A percentile compares a stretch with the other conserved stretches of the same genome.
phyloP scores from a whole-genome alignment of 2,888 invertebrate genomes.

The Balanococcus diminutus region DNA sequence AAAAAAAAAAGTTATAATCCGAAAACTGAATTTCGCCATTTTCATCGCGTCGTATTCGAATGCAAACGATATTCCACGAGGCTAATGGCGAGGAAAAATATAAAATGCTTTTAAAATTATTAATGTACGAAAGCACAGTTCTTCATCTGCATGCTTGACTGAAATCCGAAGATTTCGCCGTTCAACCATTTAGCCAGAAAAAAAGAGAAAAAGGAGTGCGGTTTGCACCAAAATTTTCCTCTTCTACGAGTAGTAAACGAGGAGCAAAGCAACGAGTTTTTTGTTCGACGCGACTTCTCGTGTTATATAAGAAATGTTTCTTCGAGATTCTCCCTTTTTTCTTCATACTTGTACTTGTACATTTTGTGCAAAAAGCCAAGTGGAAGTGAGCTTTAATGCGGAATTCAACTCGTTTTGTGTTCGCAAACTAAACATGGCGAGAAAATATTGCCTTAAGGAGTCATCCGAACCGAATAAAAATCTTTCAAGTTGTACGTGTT shows the following conservation, averaged over 20 bases:
- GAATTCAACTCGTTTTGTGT: background rate
- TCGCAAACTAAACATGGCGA: background rate
- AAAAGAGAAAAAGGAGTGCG: background rate
- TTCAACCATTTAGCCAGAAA: conserved; percentile 18
- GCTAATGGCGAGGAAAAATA: conserved; percentile 50
- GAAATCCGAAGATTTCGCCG: conserved; percentile 9
- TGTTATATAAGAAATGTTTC: background rate
- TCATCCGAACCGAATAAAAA: too few species aligned
- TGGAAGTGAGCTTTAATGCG: background rate
- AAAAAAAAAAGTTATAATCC: conserved; percentile 1
- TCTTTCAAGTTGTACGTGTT: too few species aligned
- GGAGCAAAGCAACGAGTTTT: background rate
- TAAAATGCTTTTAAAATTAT: conserved; percentile 51
- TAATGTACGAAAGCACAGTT: conserved; percentile 41
- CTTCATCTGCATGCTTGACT: conserved; percentile 25
- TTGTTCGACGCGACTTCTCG: background rate
- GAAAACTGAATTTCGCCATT: background rate
- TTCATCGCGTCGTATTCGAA: conserved; percentile 1
- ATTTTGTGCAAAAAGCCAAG: too few species aligned
- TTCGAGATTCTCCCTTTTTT: background rate
- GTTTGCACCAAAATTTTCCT: conserved; percentile 8
- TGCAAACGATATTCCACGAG: conserved; percentile 45
- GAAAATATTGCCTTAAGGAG: too few species aligned
- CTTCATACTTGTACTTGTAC: background rate
- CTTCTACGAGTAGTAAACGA: too few species aligned